Conservation (phyloP, 2,888 invertebrate genomes). For the Leptothorax acervorum region DNA sequence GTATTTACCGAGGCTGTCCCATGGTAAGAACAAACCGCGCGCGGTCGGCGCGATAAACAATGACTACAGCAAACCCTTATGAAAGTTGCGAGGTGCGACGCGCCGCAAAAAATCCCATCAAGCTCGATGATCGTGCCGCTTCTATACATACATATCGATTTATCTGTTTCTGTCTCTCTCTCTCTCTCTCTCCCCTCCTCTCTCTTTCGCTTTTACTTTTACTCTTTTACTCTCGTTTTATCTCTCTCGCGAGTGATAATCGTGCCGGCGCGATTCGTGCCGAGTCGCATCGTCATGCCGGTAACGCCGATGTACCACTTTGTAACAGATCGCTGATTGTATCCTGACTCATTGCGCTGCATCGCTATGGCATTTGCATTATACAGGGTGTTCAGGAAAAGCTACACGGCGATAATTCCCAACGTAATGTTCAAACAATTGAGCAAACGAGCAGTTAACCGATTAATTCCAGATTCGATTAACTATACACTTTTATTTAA, state of each 20-base stretch:
- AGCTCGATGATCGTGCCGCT: constrained; percentile 67
- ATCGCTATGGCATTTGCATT: constrained; percentile 44
- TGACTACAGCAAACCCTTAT: constrained; percentile 60
- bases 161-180: constrained; percentile 16
- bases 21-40: constrained; percentile 33
- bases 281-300: constrained; percentile 70
- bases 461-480: neutral
- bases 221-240: constrained; percentile 29
- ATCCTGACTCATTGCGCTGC: constrained; percentile 45
- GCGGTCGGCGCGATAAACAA: constrained; percentile 39
- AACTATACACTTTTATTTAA: constrained; percentile 6
- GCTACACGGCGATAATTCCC: neutral
- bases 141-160: constrained; percentile 51
- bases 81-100: constrained; percentile 59
- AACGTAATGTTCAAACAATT: neutral
- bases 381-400: constrained; percentile 30
- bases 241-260: constrained; percentile 66
- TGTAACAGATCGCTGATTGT: constrained; percentile 66
- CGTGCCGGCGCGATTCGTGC: constrained; percentile 67
- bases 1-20: constrained; percentile 15
- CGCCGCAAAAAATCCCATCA: constrained; percentile 69
- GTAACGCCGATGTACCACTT: constrained; percentile 68
- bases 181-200: neutral
- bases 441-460: neutral
- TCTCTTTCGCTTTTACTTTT: constrained; percentile 1